Evolutionary conservation across 1,140 invertebrate species (phyloP).

Genomic region (Samia ricini): DNA sequence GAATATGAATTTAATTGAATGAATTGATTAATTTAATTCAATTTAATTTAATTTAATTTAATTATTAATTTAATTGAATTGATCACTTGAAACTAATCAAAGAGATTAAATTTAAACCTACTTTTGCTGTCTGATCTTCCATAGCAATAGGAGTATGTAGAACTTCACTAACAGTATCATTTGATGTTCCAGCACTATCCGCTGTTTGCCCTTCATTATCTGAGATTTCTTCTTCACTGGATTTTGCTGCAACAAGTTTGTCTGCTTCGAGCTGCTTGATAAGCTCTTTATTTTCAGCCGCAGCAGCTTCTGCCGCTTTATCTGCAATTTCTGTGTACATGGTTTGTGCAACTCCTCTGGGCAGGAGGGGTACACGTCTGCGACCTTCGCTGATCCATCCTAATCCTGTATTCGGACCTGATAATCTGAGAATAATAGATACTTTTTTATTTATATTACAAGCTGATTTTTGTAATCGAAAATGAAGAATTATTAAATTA

Average conservation of each 20-base stretch:
- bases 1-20: too few species aligned
- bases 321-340: constrained; percentile 92
- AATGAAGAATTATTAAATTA: background rate
- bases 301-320: constrained; percentile 74
- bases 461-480: background rate
- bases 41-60: too few species aligned
- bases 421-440: constrained; percentile 78
- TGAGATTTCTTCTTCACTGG: constrained; percentile 54
- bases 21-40: too few species aligned
- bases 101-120: background rate
- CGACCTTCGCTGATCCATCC: constrained; percentile 93
- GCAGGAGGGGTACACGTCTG: constrained; percentile 88
- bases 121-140: constrained; percentile 63
- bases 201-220: constrained; percentile 52
- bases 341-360: constrained; percentile 88
- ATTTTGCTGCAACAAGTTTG: constrained; percentile 47
- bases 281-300: constrained; percentile 68
- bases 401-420: constrained; percentile 87
- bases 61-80: too few species aligned
- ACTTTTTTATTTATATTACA: background rate
- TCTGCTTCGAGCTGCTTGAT: constrained; percentile 58
- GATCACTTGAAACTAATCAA: background rate
- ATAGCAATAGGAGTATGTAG: constrained; percentile 64
- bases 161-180: constrained; percentile 51
- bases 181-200: constrained; percentile 36